These are phyloP conservation scores for Polydrusus tereticollis DNA, from an alignment of 2,888 invertebrate species.

Conservation along the genomic window DNA sequence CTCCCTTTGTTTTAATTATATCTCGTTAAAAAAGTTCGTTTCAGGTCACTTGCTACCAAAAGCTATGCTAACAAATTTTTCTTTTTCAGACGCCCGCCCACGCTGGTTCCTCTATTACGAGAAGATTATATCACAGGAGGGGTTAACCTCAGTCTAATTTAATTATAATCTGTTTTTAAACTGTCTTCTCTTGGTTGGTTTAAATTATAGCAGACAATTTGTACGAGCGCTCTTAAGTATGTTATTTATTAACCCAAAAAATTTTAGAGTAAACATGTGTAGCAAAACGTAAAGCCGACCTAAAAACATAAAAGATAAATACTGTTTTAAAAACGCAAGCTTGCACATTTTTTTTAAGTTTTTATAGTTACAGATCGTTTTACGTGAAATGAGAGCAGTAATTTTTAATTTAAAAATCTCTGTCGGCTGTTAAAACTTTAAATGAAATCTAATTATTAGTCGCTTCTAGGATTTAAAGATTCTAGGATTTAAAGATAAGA, in stretches of 20 bases:
- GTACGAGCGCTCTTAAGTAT: constrained; percentile 8
- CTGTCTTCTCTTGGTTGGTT: neutral
- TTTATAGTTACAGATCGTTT: no score
- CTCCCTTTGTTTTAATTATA: neutral
- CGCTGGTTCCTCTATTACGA: constrained; percentile 75
- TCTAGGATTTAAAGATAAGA: no score
- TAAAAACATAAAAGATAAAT: neutral
- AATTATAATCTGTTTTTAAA: constrained; percentile 50
- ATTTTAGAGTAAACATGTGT: neutral
- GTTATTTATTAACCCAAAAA: constrained; percentile 6
- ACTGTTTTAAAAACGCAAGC: neutral
- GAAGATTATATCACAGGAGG: constrained; percentile 77
- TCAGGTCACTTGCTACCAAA: neutral
- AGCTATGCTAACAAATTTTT: neutral
- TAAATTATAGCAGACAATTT: constrained; percentile 15
- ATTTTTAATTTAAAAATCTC: no score
- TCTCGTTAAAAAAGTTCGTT: neutral
- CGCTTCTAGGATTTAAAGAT: no score
- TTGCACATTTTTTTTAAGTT: no score
- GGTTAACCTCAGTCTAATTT: constrained; percentile 67
- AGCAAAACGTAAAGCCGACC: neutral
- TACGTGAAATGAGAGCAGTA: no score
- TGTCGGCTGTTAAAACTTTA: no score
- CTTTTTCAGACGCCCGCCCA: constrained; percentile 73
- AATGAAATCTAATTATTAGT: no score